phyloP scores from a whole-genome alignment of 1,140 invertebrate genomes.

The Drosophila hydei region DNA sequence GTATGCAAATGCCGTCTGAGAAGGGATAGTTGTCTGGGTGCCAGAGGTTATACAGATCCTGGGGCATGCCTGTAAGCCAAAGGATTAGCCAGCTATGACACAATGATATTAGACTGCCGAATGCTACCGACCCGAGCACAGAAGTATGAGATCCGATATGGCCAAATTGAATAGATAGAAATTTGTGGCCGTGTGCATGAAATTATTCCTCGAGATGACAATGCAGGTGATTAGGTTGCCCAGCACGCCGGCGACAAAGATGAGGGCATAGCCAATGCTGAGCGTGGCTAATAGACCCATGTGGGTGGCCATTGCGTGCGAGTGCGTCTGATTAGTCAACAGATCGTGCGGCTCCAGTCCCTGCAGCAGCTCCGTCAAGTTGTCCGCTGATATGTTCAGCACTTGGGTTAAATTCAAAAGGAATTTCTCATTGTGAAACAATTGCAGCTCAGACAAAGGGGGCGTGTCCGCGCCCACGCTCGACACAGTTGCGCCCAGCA shows the following conservation, averaged over 20 bases:
- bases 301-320: constrained; percentile 35
- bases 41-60: constrained; percentile 93
- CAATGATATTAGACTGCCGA: neutral
- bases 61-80: constrained; percentile 86
- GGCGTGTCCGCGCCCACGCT: constrained; percentile 21
- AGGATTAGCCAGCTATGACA: neutral
- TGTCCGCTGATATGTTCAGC: constrained; percentile 78
- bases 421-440: constrained; percentile 76
- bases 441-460: constrained; percentile 46
- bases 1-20: constrained; percentile 90
- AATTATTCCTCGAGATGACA: constrained; percentile 91
- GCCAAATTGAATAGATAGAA: constrained; percentile 95
- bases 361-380: constrained; percentile 71
- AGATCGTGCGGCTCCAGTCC: constrained; percentile 54
- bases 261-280: constrained; percentile 89
- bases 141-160: constrained; percentile 93
- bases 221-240: constrained; percentile 94
- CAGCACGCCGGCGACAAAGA: constrained; percentile 91
- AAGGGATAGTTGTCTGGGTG: constrained; percentile 90
- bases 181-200: constrained; percentile 94
- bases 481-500: constrained; percentile 59
- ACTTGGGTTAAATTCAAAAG: constrained; percentile 78
- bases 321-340: constrained; percentile 14
- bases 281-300: constrained; percentile 86
- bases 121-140: constrained; percentile 85